These are phyloP conservation scores for Protonemura montana DNA, from an alignment of 2,888 invertebrate species.

Conservation along the genomic window DNA sequence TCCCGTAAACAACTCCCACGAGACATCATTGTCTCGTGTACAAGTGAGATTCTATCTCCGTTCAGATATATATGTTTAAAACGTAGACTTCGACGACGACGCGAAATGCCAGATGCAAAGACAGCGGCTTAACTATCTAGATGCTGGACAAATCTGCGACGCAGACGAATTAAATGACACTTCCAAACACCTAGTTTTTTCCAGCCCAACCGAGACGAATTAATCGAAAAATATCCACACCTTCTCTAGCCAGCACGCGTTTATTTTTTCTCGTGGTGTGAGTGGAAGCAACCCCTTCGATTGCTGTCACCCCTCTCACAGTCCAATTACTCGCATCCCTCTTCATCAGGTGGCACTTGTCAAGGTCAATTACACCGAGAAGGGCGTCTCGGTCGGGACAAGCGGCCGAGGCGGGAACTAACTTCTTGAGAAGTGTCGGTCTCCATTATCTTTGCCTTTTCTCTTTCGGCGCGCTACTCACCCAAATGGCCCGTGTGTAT, in stretches of 20 bases:
- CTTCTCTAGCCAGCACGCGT: background rate
- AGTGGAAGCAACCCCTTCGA: background rate
- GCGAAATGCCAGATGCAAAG: no score
- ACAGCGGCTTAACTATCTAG: no score
- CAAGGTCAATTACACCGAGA: background rate
- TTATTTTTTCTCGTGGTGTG: background rate
- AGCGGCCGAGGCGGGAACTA: background rate
- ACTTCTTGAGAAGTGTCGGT: conserved; percentile 12
- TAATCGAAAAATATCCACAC: background rate
- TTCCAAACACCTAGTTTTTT: no score
- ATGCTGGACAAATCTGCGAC: no score
- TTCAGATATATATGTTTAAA: no score
- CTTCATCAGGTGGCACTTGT: background rate
- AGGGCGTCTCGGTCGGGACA: background rate
- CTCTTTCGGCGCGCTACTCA: background rate
- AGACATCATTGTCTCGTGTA: background rate
- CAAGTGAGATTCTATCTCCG: no score
- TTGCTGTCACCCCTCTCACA: background rate
- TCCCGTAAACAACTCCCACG: background rate
- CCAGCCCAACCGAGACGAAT: no score
- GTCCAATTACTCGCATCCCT: conserved; percentile 7
- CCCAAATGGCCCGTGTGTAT: background rate
- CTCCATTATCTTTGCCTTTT: background rate
- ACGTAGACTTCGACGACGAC: no score
- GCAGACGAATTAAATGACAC: no score